Base-by-base conservation (phyloP, 2,797 vertebrate species). In the Neosilurus hyrtlii region DNA sequence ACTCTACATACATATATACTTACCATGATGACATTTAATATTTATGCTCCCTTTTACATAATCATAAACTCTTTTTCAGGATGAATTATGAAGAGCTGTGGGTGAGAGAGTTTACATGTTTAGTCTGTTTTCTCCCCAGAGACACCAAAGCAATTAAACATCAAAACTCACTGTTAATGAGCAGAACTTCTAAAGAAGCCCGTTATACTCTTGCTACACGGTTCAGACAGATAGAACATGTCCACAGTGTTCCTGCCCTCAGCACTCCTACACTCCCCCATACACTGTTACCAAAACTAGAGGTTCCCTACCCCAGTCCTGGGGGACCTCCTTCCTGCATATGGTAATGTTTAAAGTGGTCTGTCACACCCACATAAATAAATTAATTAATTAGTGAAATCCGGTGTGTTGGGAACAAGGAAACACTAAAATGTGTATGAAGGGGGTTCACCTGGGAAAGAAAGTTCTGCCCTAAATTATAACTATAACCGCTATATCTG, bases 31-130 rank as follows among this genome's bases (percentile, higher is more conserved):
- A 30, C 59, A 63, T 87, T 54, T 72, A 80, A 57, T 62, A 80
- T 84, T 84, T 81, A 84, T 56, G 57, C 26, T 61, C n/a, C 52
- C n/a, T 37, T 68, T 83, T 86, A 80, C 80, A 84, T 86, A 83
- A 84, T 86, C 49, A 86, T 84, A 52, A 52, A 54, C 8, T 4
- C 30, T 67, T 30, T 30, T 73, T 51, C 15, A 3, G 51, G 7
- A 56, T 1, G 9, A 59, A 20, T 16, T 35, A 9, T 30, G 16
- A 51, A 22, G 20, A 37, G 4, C 61, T 62, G n/a, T 62, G 24
- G 24, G 24, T 9, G 62, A 63, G 62, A 26, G 24, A 63, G 30
- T 35, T 37, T 67, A 67, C n/a, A 1, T 4, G 18, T 20, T 11
- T 16, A 3, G 16, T 26, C 12, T 85, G 86, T 63, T 24, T 35